Conservation (phyloP, 2,113 vertebrate genomes). For the Poecile atricapillus region DNA sequence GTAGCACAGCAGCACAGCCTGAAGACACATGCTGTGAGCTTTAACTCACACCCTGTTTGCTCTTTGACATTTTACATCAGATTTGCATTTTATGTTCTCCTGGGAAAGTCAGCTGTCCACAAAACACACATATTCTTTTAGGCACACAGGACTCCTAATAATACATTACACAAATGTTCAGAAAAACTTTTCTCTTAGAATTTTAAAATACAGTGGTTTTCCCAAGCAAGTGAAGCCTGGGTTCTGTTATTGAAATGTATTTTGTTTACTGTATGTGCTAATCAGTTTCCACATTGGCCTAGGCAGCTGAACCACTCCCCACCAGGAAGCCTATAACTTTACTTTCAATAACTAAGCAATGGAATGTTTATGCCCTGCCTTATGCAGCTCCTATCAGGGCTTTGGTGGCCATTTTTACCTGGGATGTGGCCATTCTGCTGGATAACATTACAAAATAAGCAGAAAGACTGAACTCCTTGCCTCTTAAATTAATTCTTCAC, state of each 20-base stretch:
- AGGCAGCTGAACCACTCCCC: not conserved
- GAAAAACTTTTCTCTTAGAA: not conserved
- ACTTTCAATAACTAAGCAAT: not conserved
- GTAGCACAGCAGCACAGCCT: fast-evolving
- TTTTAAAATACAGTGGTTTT: not conserved
- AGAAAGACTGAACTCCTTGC: not conserved
- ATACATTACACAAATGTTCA: not conserved
- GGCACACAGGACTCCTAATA: not conserved
- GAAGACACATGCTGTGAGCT: fast-evolving
- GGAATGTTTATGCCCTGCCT: not conserved
- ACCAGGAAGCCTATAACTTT: not conserved
- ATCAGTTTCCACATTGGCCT: not conserved
- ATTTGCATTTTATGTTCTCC: not conserved
- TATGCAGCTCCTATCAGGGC: not conserved
- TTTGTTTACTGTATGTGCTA: not conserved
- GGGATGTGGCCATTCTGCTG: not conserved
- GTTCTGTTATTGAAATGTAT: not conserved
- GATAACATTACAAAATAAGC: not conserved
- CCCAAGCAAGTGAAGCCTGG: not conserved
- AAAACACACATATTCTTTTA: not conserved
- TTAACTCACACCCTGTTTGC: not conserved
- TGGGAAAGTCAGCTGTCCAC: not conserved
- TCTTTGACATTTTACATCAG: not conserved
- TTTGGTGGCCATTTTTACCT: not conserved
- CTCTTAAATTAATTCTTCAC: not conserved